Base-by-base conservation (phyloP, 2,888 invertebrate genomes). In the Diadegma fenestrale region DNA sequence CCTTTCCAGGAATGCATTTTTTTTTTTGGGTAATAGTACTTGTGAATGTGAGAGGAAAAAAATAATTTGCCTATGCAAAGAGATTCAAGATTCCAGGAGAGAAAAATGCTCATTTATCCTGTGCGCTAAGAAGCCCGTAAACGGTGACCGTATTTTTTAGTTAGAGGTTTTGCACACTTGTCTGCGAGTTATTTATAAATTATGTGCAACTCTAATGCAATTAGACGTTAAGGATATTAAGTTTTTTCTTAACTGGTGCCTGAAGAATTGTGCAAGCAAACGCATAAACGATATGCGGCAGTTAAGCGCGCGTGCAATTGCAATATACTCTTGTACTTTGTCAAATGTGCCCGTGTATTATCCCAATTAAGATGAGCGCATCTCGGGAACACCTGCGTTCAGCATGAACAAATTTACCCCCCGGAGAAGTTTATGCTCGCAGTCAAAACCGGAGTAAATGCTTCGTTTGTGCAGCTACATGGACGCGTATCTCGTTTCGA, bases 281-380 rank as follows among this genome's bases (percentile, higher is more conserved):
- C 51, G 51, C 51, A 51, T 19, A 19, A 19, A 7, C 19, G 51
- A 19, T 51, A 51, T 1, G 8, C 19, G 51, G 10, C 8, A 19
- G 51, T 51, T 19, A 19, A 5, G 8, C 19, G 19, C 2, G 10
- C n/a, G n/a, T n/a, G n/a, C n/a, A n/a, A n/a, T n/a, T n/a, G 19
- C 51, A 51, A 51, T 51, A 51, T 51, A 58, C 12, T 10, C 26
- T 14, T 0, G 58, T 58, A 58, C 26, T 14, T 26, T 6, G 58
- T 26, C 58, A 58, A 26, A 26, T 26, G 26, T 12, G 7, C 19
- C 4, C 5, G 14, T 14, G 58, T 58, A 58, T 58, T 26, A 58
- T 58, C 58, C 22, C 26, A 58, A 58, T 58, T 58, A 58, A 58
- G 58, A 26, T 26, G 58, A 14, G 58, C 58, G 58, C 58, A 58